These are phyloP conservation scores for Nomada ruficornis DNA, from an alignment of 2,888 invertebrate species.

Conservation along the genomic window DNA sequence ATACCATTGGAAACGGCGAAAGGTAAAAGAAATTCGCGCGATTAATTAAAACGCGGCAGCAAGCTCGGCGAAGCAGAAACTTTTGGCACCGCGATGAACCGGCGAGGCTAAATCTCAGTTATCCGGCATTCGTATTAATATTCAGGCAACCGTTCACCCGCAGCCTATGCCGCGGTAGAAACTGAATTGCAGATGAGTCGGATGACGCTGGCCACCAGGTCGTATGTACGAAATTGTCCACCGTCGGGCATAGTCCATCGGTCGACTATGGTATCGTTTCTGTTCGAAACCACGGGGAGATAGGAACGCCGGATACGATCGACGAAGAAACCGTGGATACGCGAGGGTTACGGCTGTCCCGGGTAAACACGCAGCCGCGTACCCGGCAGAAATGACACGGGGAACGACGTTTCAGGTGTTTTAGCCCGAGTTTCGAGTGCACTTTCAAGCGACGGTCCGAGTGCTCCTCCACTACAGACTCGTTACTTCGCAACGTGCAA, in stretches of 20 bases:
- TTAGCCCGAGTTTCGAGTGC: conserved; percentile 69
- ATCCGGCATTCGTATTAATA: conserved; percentile 33
- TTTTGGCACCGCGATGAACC: neutral
- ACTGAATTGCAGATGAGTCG: conserved; percentile 54
- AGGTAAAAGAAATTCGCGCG: too few species aligned
- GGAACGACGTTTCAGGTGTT: conserved; percentile 78
- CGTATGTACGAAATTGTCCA: conserved; percentile 35
- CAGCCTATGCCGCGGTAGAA: conserved; percentile 19
- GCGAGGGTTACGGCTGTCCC: conserved; percentile 26
- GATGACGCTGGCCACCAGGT: neutral
- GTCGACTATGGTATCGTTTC: conserved; percentile 16
- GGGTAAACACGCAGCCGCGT: neutral
- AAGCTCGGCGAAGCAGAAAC: neutral
- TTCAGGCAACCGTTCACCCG: conserved; percentile 28
- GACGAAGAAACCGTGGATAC: conserved; percentile 1
- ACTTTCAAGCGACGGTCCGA: conserved; percentile 72
- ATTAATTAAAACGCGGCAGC: neutral
- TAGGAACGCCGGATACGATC: neutral
- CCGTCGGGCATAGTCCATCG: neutral
- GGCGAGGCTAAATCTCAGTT: conserved; percentile 13
- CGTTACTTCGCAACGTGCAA: conserved; percentile 76
- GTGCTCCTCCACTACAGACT: conserved; percentile 74
- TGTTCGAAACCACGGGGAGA: neutral
- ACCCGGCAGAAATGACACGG: conserved; percentile 74
- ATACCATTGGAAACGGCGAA: too few species aligned